Conservation (phyloP, 2,113 vertebrate genomes). For the Nettapus auritus region DNA sequence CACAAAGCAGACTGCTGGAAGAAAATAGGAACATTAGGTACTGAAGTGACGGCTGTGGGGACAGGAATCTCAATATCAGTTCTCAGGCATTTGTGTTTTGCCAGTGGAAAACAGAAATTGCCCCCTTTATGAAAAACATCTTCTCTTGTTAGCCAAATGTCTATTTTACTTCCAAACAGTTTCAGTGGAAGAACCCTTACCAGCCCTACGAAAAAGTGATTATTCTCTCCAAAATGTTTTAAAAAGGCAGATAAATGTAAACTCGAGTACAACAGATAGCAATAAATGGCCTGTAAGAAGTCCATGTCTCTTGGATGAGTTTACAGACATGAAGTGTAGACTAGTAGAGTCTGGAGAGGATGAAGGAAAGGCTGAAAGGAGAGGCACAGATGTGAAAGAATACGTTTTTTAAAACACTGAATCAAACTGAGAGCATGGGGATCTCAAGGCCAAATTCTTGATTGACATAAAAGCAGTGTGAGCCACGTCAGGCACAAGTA, state of each 20-base stretch:
- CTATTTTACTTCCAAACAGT: not conserved
- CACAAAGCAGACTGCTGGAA: not conserved
- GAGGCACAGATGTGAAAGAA: not conserved
- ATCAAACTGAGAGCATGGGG: not conserved
- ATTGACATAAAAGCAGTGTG: not conserved
- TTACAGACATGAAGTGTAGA: not conserved
- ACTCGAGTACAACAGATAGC: not conserved
- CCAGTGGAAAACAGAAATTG: not conserved
- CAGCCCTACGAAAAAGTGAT: not conserved
- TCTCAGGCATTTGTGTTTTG: not conserved
- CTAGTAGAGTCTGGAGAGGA: not conserved
- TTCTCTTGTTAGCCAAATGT: not conserved
- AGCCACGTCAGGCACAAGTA: not conserved
- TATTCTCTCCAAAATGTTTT: not conserved
- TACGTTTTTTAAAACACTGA: not conserved
- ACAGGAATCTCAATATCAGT: not conserved
- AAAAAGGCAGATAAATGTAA: not conserved
- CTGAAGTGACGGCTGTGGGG: not conserved
- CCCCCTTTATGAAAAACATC: not conserved
- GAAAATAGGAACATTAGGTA: not conserved
- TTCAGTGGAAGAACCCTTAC: conserved; percentile 1
- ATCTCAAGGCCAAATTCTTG: conserved; percentile 19
- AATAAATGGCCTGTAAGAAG: not conserved
- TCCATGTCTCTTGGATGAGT: not conserved
- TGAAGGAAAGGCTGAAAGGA: not conserved